phyloP scores from a whole-genome alignment of 2,797 vertebrate genomes.

The Melanotaenia boesemani region DNA sequence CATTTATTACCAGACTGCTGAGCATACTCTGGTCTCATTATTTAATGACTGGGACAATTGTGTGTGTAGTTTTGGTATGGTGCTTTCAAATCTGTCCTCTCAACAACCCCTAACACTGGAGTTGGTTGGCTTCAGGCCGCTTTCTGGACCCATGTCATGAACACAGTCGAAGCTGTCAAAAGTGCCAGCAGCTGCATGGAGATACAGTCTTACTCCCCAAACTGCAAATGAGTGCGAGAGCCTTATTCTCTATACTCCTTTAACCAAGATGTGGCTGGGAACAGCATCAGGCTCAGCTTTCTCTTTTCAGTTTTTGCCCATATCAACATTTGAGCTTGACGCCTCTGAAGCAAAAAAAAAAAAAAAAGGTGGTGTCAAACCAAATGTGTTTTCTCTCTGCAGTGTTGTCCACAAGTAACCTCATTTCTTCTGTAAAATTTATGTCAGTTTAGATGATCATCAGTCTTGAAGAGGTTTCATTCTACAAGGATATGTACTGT shows the following conservation, averaged over 20 bases:
- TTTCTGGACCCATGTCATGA: slow-evolving; percentile 63
- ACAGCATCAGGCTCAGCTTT: slow-evolving; percentile 14
- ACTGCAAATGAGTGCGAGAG: slow-evolving; percentile 27
- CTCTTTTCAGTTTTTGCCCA: slow-evolving; percentile 23
- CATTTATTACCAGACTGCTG: slow-evolving; percentile 19
- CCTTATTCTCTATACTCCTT: slow-evolving; percentile 34
- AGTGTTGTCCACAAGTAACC: slow-evolving; percentile 19
- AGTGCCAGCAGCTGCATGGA: slow-evolving; percentile 61
- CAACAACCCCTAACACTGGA: slow-evolving; percentile 49
- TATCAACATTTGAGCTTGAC: slow-evolving; percentile 26
- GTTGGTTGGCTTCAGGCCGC: slow-evolving; percentile 54
- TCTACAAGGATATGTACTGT: background rate
- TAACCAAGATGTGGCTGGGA: slow-evolving; percentile 33
- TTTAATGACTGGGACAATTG: slow-evolving; percentile 45
- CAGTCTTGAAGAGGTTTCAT: background rate
- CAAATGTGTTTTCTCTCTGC: slow-evolving; percentile 14
- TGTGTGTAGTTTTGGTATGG: slow-evolving; percentile 28
- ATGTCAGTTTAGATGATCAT: slow-evolving; percentile 23
- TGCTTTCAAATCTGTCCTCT: slow-evolving; percentile 51
- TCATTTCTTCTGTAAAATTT: slow-evolving; percentile 32
- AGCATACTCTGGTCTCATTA: slow-evolving; percentile 36
- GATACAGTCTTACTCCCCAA: slow-evolving; percentile 47
- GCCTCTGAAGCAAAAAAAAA: slow-evolving; percentile 38
- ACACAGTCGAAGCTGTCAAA: slow-evolving; percentile 65
- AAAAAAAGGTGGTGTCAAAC: slow-evolving; percentile 21